phyloP scores from a whole-genome alignment of 2,888 invertebrate species.

The Rhimphoctona megacephalus region DNA sequence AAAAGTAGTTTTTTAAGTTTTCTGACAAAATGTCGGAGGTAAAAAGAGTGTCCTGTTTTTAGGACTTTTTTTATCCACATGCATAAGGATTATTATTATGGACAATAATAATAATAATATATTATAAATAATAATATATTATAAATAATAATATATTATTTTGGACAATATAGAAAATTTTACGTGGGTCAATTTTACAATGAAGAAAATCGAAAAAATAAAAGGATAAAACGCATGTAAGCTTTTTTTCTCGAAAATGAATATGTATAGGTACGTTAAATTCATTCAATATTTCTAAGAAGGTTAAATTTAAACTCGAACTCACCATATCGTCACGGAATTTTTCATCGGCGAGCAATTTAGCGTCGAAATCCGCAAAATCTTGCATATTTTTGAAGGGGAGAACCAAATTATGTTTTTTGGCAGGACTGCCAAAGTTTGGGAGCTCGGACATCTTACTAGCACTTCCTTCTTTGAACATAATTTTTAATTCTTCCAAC shows the following conservation, averaged over 20 bases:
- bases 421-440: not conserved
- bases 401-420: not conserved
- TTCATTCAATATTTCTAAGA: not conserved
- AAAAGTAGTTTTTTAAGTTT: too few relatives aligned
- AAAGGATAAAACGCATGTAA: too few relatives aligned
- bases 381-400: not conserved
- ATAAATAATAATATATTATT: too few relatives aligned
- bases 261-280: not conserved
- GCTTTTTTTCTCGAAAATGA: not conserved
- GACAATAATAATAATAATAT: too few relatives aligned
- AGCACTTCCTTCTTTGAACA: not conserved
- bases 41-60: too few relatives aligned
- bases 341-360: not conserved
- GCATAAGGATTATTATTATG: too few relatives aligned
- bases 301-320: not conserved
- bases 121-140: too few relatives aligned
- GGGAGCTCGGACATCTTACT: not conserved
- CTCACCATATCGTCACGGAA: slow-evolving; percentile 10
- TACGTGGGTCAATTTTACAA: too few relatives aligned
- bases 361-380: not conserved
- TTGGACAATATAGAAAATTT: too few relatives aligned
- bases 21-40: too few relatives aligned
- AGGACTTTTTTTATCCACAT: too few relatives aligned
- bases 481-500: slow-evolving; percentile 11
- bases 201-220: too few relatives aligned